These are phyloP conservation scores for Neogale vison DNA, from an alignment of 2,113 vertebrate species.

Conservation along the genomic window DNA sequence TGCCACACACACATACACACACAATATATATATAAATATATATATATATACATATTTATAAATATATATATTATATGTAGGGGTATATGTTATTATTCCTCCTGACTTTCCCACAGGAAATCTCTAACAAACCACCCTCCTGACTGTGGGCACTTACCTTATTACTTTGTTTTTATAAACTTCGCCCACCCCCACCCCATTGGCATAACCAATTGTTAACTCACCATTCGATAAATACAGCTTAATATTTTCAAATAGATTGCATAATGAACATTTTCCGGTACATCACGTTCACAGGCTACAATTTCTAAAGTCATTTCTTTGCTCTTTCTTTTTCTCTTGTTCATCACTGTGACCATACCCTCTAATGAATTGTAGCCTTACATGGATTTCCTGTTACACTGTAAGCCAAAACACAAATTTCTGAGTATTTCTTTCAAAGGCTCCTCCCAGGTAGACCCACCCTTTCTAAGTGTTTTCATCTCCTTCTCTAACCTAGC, in stretches of 20 bases:
- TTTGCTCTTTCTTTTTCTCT: neutral
- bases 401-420: slow-evolving; percentile 46
- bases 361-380: neutral
- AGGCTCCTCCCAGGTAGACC: slow-evolving; percentile 14
- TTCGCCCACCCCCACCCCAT: neutral
- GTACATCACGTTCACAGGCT: neutral
- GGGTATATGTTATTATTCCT: neutral
- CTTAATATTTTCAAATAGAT: neutral
- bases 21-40: too few species aligned
- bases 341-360: neutral
- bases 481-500: slow-evolving; percentile 51
- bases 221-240: neutral
- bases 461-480: slow-evolving; percentile 25
- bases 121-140: neutral
- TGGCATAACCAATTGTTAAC: neutral
- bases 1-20: neutral
- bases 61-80: too few species aligned
- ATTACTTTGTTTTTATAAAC: neutral
- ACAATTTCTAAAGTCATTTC: neutral
- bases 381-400: neutral
- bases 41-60: too few species aligned
- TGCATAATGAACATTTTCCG: neutral
- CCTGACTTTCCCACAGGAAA: neutral
- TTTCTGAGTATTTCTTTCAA: slow-evolving; percentile 37
- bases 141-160: neutral